Conservation (phyloP, 1,140 invertebrate species). For the Ladona fulva region DNA sequence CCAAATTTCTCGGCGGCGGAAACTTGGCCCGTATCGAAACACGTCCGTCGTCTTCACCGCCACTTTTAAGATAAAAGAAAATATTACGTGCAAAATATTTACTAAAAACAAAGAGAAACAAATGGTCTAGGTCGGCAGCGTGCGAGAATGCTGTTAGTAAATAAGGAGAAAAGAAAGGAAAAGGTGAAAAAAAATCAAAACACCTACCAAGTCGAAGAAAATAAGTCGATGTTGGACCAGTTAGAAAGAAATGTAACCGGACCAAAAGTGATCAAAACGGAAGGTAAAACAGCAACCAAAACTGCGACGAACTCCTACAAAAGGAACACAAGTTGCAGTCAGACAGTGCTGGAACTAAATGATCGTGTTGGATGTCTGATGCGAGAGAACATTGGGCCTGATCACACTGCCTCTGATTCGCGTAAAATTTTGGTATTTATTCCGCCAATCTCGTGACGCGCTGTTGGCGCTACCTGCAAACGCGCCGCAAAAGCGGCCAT, state of each 20-base stretch:
- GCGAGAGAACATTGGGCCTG: background rate
- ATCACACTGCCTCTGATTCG: too few species aligned
- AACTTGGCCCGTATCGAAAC: too few species aligned
- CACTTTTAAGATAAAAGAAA: too few species aligned
- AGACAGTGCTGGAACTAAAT: slow-evolving; percentile 48
- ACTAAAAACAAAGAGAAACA: too few species aligned
- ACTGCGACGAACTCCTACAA: slow-evolving; percentile 29
- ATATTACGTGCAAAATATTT: too few species aligned
- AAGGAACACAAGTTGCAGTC: slow-evolving; percentile 35
- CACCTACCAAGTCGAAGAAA: slow-evolving; percentile 4
- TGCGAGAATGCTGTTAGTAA: background rate
- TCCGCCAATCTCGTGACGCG: too few species aligned
- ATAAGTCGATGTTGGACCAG: background rate
- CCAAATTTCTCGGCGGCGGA: too few species aligned
- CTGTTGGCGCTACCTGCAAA: too few species aligned
- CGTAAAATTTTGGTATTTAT: too few species aligned
- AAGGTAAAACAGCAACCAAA: slow-evolving; percentile 22
- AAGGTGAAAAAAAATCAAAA: background rate
- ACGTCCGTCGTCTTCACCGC: too few species aligned
- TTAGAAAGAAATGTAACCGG: background rate
- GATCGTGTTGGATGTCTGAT: slow-evolving; percentile 28
- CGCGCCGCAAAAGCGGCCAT: too few species aligned
- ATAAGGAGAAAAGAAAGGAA: background rate
- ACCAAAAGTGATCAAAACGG: slow-evolving; percentile 1
- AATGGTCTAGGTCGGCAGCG: background rate